Base-by-base conservation (phyloP, 2,888 invertebrate species). In the Odontothrips loti region DNA sequence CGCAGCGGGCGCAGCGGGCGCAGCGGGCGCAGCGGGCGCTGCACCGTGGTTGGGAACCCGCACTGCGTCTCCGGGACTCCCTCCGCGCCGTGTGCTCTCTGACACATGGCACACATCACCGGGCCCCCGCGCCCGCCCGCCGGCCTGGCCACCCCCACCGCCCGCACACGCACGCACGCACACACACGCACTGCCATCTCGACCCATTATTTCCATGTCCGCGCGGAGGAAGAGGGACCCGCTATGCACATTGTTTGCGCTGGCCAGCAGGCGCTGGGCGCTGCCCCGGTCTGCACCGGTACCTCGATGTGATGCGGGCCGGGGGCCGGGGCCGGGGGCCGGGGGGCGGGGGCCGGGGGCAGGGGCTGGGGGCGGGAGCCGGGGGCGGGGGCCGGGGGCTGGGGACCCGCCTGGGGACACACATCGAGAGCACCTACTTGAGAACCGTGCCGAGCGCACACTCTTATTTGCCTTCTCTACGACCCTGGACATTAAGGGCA, bases 241-340 rank as follows among this genome's bases (percentile, higher is more conserved):
- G 68, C 68, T 75, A 75, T 23, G 68, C 68, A 75, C 68, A 75
- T 75, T 75, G 68, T 75, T 75, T 75, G 68, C 68, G 10, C 23
- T 68, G 23, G 11, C 68, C 68, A 23, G 68, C 68, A 51, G 51
- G 51, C 20, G 20, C 51, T 20, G 15, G 48, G 48, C 63, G 20
- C 63, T 15, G 20, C 63, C 68, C 68, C 68, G 17, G 20, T 15
- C 58, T 15, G 58, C 15, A 58, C 58, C 58, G 58, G 58, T 58
- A 58, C 58, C 58, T 58, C 34, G 34, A 43, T 43, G 34, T 43
- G 34, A 43, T 43, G 34, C 34, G 34, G 34, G 51, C 58, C 15
- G 20, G 58, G 58, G 58, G 51, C 51, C 51, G 51, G 48, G 48
- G 48, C 48, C n/a, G n/a, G n/a, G n/a, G n/a, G n/a, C n/a, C n/a